These are phyloP conservation scores for Chlorops oryzae DNA, from an alignment of 1,140 invertebrate species.

Conservation along the genomic window DNA sequence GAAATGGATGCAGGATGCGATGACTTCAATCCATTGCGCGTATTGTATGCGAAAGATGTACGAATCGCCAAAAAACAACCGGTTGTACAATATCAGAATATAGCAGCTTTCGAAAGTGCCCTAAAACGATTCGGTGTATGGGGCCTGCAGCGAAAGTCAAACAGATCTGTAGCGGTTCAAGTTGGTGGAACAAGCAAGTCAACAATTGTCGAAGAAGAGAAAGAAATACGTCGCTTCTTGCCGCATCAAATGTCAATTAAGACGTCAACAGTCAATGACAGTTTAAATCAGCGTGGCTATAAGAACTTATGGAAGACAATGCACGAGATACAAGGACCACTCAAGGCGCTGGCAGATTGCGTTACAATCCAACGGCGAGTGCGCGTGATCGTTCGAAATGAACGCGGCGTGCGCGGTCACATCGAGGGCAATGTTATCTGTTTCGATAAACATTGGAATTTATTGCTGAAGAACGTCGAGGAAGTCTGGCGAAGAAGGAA, in stretches of 20 bases:
- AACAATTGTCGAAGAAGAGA: slow-evolving; percentile 1
- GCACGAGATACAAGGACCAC: slow-evolving; percentile 55
- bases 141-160: slow-evolving; percentile 27
- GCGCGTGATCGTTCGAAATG: slow-evolving; percentile 63
- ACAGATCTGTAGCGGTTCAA: not conserved
- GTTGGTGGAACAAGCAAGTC: slow-evolving; percentile 4
- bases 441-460: slow-evolving; percentile 94
- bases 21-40: slow-evolving; percentile 62
- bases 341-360: slow-evolving; percentile 57
- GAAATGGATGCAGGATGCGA: slow-evolving; percentile 59
- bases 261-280: slow-evolving; percentile 18
- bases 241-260: slow-evolving; percentile 36
- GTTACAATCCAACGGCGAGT: slow-evolving; percentile 56
- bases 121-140: slow-evolving; percentile 31
- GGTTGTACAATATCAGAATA: slow-evolving; percentile 39
- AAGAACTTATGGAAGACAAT: slow-evolving; percentile 64
- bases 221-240: slow-evolving; percentile 23
- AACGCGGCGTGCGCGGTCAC: slow-evolving; percentile 63
- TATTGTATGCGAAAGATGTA: slow-evolving; percentile 54
- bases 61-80: slow-evolving; percentile 47
- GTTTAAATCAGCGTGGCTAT: slow-evolving; percentile 33
- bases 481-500: slow-evolving; percentile 72
- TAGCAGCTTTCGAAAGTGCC: slow-evolving; percentile 39
- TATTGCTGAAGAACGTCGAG: slow-evolving; percentile 78
- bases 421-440: slow-evolving; percentile 74